A percentile compares a stretch with the other conserved stretches of the same genome.
phyloP scores from a whole-genome alignment of 2,797 vertebrate species.

The Sebastes kiyomatsui region DNA sequence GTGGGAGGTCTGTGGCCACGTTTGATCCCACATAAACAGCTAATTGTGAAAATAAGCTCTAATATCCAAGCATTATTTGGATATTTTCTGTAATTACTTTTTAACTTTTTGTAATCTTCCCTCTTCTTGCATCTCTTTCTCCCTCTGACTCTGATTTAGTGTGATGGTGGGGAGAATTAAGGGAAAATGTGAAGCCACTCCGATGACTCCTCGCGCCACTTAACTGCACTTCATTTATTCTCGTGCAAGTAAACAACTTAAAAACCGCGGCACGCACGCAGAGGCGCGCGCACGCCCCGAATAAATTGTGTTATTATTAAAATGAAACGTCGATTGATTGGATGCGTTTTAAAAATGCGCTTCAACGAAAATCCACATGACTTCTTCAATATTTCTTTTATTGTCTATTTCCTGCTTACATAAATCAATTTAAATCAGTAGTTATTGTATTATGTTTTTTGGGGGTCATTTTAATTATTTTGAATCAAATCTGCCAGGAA shows the following conservation, averaged over 20 bases:
- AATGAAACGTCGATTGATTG: constrained; percentile 9
- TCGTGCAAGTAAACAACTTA: constrained; percentile 42
- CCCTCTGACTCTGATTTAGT: constrained; percentile 28
- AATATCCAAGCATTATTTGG: neutral
- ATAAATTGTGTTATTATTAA: constrained; percentile 18
- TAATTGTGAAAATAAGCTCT: constrained; percentile 14
- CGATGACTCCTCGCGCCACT: constrained; percentile 19
- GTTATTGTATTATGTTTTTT: neutral
- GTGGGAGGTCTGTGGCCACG: neutral
- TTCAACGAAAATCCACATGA: neutral
- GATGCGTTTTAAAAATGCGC: constrained; percentile 2
- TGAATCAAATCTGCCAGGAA: neutral
- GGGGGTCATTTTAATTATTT: neutral
- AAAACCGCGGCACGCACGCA: constrained; percentile 10
- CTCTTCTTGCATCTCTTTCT: neutral
- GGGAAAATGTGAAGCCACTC: constrained; percentile 47
- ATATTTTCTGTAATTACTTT: neutral
- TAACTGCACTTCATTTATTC: constrained; percentile 53
- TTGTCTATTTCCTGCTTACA: neutral
- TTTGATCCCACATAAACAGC: constrained; percentile 11
- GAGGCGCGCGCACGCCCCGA: neutral
- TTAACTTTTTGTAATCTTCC: neutral
- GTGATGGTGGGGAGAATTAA: constrained; percentile 9
- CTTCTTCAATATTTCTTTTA: neutral
- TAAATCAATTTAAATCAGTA: neutral